Evolutionary conservation across 2,888 invertebrate species (phyloP), one percentile per base, ranked within the genome.

Genomic region (Stenichneumon culpator): DNA sequence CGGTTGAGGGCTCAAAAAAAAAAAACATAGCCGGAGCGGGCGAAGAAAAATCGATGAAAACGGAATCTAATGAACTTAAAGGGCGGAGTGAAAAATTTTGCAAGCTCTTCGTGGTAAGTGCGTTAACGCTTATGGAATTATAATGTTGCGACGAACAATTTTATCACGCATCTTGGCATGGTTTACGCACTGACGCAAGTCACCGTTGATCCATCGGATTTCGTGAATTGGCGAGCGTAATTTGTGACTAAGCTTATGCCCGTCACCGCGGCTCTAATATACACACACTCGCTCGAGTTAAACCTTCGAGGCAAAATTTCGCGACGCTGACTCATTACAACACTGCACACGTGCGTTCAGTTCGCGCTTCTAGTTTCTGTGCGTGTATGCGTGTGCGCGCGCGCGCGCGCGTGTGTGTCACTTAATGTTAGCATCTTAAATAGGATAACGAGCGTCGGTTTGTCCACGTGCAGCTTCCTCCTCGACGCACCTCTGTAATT

Each of bases 341-440:
- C 79, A 70, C 67, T 25, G 77, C 67, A 79, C 79, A 79, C 79
- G 69, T 60, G 50, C 70, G 54, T 77, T 52, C 11, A 47, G 54
- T 70, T 54, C 54, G 54, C 28, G 47, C 44, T 68, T 11, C 28
- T 6, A 28, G 25, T 14, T 28, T 28, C 44, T 39, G 44, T 63
- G 39, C 4, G 25, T 14, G 44, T 67, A 2, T 39, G 36, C 32
- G 47, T 25, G 50, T 57, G 32, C 22, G 32, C 16, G 19, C 65
- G 67, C 47, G 9, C 50, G 57, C 47, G 57, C 57, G 2, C 14
- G 44, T 47, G 60, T 68, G 83, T 78, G 80, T 83, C 86, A 81
- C 86, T 83, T 82, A 85, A 85, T 82, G 82, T 85, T 85, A 85
- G 85, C 85, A 79, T 82, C 82, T 82, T 77, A 85, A 85, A 85